Evolutionary conservation across 2,113 vertebrate species (phyloP).

Genomic region (Misgurnus anguillicaudatus): DNA sequence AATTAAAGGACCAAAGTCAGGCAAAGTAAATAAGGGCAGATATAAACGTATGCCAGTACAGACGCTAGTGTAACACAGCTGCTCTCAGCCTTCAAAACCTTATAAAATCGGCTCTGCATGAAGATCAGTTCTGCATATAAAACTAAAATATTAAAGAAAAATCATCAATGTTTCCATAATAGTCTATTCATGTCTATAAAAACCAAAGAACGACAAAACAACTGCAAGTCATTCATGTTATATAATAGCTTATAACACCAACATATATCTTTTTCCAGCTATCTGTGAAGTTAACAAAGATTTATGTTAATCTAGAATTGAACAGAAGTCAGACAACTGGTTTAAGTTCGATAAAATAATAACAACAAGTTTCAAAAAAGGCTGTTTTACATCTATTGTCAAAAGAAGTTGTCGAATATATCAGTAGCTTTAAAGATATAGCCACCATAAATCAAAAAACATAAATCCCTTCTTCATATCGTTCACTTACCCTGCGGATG

Average conservation of each 20-base stretch:
- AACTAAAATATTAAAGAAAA: too few relatives aligned
- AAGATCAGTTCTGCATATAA: too few relatives aligned
- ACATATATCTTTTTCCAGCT: not conserved
- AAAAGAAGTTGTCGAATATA: not conserved
- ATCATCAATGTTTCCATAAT: too few relatives aligned
- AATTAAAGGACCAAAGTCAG: slow-evolving; percentile 31
- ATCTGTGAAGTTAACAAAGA: not conserved
- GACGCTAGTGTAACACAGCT: not conserved
- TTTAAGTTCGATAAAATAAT: too few relatives aligned
- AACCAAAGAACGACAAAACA: too few relatives aligned
- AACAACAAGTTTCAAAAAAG: not conserved
- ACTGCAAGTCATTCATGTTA: not conserved
- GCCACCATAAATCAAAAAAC: slow-evolving; percentile 33
- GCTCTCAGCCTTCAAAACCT: not conserved
- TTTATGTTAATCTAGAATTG: too few relatives aligned
- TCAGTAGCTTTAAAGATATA: not conserved
- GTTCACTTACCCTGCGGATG: slow-evolving; percentile 72
- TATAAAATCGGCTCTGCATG: not conserved
- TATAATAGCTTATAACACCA: too few relatives aligned
- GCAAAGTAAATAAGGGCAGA: slow-evolving; percentile 21
- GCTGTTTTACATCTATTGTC: not conserved
- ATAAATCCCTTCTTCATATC: not conserved
- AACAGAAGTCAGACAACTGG: too few relatives aligned
- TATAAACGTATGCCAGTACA: not conserved
- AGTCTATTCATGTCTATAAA: not conserved